A percentile compares a stretch with the other conserved stretches of the same genome.
phyloP scores from a whole-genome alignment of 2,797 vertebrate species.

The Tympanoctomys barrerae region DNA sequence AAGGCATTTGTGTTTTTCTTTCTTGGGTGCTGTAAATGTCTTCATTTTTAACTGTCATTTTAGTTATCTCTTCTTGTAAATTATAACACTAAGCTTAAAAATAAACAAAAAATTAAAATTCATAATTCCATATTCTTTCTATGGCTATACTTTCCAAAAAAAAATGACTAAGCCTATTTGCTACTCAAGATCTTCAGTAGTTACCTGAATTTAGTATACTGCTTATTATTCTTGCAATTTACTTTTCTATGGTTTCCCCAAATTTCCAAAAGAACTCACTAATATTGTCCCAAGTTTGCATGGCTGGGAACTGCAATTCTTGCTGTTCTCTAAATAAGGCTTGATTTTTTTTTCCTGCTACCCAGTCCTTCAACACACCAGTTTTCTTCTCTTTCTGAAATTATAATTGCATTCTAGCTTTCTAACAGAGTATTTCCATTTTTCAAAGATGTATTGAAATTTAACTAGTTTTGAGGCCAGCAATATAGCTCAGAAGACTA shows the following conservation, averaged over 20 bases:
- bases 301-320: not conserved
- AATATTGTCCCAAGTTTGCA: not conserved
- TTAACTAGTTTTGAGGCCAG: not conserved
- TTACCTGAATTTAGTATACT: not conserved
- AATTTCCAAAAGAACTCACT: not conserved
- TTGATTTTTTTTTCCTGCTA: not conserved
- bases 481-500: too few relatives aligned
- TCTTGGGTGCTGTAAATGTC: not conserved
- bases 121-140: conserved; percentile 4
- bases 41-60: not conserved
- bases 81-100: not conserved
- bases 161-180: not conserved
- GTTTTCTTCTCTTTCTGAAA: not conserved
- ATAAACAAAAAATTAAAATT: not conserved
- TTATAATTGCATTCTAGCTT: conserved; percentile 22
- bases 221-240: not conserved
- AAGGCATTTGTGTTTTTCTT: not conserved
- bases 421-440: not conserved
- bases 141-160: not conserved
- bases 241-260: not conserved
- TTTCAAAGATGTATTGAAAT: conserved; percentile 8
- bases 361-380: not conserved
- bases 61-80: not conserved
- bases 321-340: not conserved
- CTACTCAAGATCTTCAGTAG: not conserved